Percentiles rank a stretch among this genome's conserved stretches.
These are phyloP conservation scores for Apis florea DNA, from an alignment of 1,140 invertebrate species.

Conservation along the genomic window DNA sequence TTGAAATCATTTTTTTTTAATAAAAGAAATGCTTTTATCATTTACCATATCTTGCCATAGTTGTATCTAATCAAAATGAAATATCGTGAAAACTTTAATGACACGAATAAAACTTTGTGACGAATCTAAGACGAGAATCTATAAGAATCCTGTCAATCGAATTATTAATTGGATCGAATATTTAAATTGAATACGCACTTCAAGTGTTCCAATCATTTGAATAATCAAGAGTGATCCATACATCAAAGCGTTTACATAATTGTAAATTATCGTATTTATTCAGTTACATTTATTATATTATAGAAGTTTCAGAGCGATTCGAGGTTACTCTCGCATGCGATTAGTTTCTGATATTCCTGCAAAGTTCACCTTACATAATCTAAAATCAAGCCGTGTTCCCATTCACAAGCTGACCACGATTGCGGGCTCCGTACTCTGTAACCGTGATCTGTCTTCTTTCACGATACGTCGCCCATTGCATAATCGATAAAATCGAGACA, in stretches of 20 bases:
- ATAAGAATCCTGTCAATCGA: neutral
- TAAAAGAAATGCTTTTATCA: no score
- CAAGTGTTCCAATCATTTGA: neutral
- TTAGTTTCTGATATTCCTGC: constrained; percentile 9
- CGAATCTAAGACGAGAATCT: no score
- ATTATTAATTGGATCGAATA: constrained; percentile 1
- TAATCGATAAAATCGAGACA: constrained; percentile 27
- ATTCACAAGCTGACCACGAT: constrained; percentile 32
- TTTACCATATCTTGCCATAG: no score
- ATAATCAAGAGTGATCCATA: neutral
- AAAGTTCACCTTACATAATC: constrained; percentile 34
- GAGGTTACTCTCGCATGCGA: neutral
- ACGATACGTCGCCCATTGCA: constrained; percentile 21
- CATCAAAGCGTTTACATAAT: neutral
- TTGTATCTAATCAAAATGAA: no score
- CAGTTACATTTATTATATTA: neutral
- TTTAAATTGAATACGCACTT: neutral
- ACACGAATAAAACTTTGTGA: no score
- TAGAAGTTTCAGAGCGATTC: neutral
- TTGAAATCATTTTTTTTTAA: no score
- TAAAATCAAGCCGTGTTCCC: constrained; percentile 24
- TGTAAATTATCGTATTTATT: neutral
- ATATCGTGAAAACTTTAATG: no score
- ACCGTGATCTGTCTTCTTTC: constrained; percentile 32
- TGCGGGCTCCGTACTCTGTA: constrained; percentile 18